Conservation (phyloP, 2,113 vertebrate species). For the Taxidea taxus region DNA sequence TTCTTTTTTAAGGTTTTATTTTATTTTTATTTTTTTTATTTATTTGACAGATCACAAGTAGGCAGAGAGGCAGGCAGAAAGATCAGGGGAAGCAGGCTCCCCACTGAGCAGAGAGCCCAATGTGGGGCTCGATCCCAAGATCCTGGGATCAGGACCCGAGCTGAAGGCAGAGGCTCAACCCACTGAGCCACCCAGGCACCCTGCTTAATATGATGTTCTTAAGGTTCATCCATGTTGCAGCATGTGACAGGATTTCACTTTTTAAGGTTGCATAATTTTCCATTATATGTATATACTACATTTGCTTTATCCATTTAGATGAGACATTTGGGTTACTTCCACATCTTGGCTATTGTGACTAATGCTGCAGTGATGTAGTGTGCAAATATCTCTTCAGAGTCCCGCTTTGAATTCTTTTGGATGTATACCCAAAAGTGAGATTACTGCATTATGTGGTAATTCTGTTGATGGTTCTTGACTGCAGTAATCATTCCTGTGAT, state of each 20-base stretch:
- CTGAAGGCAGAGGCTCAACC: too few relatives aligned
- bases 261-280: not conserved
- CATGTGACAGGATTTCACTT: not conserved
- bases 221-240: not conserved
- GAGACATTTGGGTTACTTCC: not conserved
- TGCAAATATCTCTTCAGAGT: not conserved
- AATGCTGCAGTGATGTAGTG: not conserved
- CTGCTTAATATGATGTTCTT: not conserved
- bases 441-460: not conserved
- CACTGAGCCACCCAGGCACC: too few relatives aligned
- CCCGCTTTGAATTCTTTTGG: slow-evolving; percentile 27
- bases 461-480: not conserved
- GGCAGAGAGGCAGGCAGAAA: too few relatives aligned
- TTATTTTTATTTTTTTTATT: too few relatives aligned
- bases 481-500: not conserved
- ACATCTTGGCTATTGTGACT: not conserved
- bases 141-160: too few relatives aligned
- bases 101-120: too few relatives aligned
- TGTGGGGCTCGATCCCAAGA: too few relatives aligned
- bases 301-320: slow-evolving; percentile 9
- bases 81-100: too few relatives aligned
- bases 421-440: not conserved
- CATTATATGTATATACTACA: not conserved
- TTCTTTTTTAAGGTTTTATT: too few relatives aligned
- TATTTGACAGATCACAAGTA: too few relatives aligned